Evolutionary conservation across 2,113 vertebrate species (phyloP).

Genomic region (Trochalopteron elliotii): DNA sequence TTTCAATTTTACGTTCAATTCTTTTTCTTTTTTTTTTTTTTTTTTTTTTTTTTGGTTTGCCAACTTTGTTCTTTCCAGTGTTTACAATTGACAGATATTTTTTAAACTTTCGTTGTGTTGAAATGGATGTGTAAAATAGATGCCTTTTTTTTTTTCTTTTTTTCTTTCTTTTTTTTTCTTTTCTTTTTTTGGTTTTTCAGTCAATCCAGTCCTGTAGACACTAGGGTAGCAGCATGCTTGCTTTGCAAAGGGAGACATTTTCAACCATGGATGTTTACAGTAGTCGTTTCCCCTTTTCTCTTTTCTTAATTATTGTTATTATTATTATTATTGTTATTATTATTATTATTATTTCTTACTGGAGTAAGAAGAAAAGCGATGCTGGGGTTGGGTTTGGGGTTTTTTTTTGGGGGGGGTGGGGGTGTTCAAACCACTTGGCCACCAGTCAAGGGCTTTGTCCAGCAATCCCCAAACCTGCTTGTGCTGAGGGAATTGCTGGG

Average conservation of each 20-base stretch:
- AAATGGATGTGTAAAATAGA: slow-evolving; percentile 81
- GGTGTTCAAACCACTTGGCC: slow-evolving; percentile 5
- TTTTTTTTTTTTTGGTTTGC: slow-evolving; percentile 34
- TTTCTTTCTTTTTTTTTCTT: neutral
- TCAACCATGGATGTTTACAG: slow-evolving; percentile 72
- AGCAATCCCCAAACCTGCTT: neutral
- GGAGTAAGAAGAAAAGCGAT: slow-evolving; percentile 62
- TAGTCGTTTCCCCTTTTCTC: slow-evolving; percentile 66
- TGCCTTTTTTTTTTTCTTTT: slow-evolving; percentile 65
- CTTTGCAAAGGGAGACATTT: slow-evolving; percentile 77
- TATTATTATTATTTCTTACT: slow-evolving; percentile 69
- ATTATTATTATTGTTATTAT: slow-evolving; percentile 40
- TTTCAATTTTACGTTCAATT: neutral
- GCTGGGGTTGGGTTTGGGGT: slow-evolving; percentile 24
- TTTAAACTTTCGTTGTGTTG: slow-evolving; percentile 76
- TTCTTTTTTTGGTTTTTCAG: neutral
- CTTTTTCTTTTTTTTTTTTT: neutral
- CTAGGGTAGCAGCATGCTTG: slow-evolving; percentile 79
- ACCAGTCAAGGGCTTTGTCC: neutral
- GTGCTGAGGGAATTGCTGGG: neutral
- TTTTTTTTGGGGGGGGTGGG: neutral
- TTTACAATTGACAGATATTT: slow-evolving; percentile 78
- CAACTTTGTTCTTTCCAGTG: slow-evolving; percentile 76
- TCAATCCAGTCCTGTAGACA: slow-evolving; percentile 64
- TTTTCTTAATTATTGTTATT: slow-evolving; percentile 51